phyloP scores from a whole-genome alignment of 2,797 vertebrate species.

The Arctocebus calabarensis region DNA sequence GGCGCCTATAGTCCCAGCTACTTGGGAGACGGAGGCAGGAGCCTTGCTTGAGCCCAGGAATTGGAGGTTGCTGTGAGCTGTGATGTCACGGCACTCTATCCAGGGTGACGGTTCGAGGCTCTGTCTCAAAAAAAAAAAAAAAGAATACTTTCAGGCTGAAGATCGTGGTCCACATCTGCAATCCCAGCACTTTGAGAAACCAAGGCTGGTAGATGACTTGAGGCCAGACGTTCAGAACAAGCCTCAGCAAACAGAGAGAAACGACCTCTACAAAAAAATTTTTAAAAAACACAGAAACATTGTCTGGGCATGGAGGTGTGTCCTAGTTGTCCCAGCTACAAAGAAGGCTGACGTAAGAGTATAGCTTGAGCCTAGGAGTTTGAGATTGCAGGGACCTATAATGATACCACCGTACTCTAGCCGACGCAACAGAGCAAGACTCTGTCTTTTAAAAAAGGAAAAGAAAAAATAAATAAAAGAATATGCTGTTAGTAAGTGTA shows the following conservation, averaged over 20 bases:
- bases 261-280: background rate
- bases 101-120: no score
- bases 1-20: no score
- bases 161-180: background rate
- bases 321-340: background rate
- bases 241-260: background rate
- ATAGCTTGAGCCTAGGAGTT: background rate
- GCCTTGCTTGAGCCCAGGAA: no score
- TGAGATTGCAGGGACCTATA: background rate
- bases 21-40: no score
- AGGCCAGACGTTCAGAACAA: background rate
- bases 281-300: background rate
- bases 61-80: no score
- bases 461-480: background rate
- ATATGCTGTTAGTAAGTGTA: background rate
- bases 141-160: background rate
- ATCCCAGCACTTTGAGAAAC: background rate
- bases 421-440: background rate
- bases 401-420: background rate
- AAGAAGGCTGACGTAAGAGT: background rate
- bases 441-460: background rate
- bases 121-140: no score
- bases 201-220: background rate
- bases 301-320: background rate
- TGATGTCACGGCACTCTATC: no score